Evolutionary conservation across 2,113 vertebrate species (phyloP), one percentile per base, ranked within the genome.

Genomic region (Cyrtonyx montezumae): DNA sequence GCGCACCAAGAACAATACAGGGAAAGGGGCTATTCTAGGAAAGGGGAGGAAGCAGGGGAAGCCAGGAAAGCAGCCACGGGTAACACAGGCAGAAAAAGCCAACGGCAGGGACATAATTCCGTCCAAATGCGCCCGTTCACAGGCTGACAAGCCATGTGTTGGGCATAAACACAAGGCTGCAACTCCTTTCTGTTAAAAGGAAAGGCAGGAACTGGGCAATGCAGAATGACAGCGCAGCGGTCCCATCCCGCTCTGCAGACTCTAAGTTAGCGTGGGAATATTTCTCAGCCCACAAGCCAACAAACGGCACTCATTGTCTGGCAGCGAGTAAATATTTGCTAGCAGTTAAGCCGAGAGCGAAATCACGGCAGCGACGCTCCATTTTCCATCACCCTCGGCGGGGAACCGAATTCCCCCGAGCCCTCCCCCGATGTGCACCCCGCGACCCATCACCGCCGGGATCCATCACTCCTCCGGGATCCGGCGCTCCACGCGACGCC

Each of bases 11-110:
- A 97, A 96, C 94, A 96, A 97, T 96, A 95, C 89, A 26, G 96
- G 95, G 95, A 97, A 93, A 93, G 20, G 40, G 86, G 45, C 94
- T 94, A 86, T 96, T 97, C 89, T 75, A 45, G 62, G 90, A 48
- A 11, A 36, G 63, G 49, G 77, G 95, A 96, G 91, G 91, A 91
- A 19, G 91, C 56, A 69, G 88, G 87, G 79, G 61, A 48, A 79
- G 79, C 83, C 30, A 88, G 86, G 90, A 76, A 93, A 86, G 84
- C 69, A 88, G 86, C 87, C 83, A 53, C 92, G 92, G 11, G 56
- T 61, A 91, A 96, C 93, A 96, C 96, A 96, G 75, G 86, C 90
- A 67, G 78, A 73, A 87, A 91, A 96, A 96, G 40, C 36, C 23
- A 48, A 28, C 42, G 6, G 56, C 48, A 28, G 40, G 56, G 45